These are phyloP conservation scores for Galago senegalensis DNA, from an alignment of 2,797 vertebrate genomes.

Conservation along the genomic window DNA sequence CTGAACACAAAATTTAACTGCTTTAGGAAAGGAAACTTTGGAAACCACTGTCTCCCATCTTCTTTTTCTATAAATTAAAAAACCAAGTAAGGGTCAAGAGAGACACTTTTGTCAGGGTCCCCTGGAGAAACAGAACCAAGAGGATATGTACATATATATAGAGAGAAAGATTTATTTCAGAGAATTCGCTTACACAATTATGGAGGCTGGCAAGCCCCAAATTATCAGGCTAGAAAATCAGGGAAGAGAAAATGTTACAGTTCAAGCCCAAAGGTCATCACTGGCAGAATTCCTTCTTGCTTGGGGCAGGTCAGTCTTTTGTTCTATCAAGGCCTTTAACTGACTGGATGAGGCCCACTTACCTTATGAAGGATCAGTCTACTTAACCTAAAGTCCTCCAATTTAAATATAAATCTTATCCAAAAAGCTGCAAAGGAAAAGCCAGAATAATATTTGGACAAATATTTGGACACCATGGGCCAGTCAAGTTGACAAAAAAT, in stretches of 20 bases:
- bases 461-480: neutral
- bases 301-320: neutral
- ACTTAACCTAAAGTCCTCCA: neutral
- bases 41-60: neutral
- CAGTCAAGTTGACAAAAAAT: conserved; percentile 13
- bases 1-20: neutral
- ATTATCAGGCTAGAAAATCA: neutral
- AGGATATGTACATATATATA: neutral
- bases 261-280: neutral
- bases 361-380: neutral
- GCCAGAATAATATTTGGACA: neutral
- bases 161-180: neutral
- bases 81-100: neutral
- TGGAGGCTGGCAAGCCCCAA: neutral
- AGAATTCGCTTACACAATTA: neutral
- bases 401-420: neutral
- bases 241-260: neutral
- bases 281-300: neutral
- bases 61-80: conserved; percentile 23
- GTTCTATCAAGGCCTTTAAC: neutral
- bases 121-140: neutral
- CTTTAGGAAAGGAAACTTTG: neutral
- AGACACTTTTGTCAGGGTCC: neutral
- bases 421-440: neutral
- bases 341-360: neutral